Evolutionary conservation across 2,888 invertebrate species (phyloP), one percentile per base, ranked within the genome.

Genomic region (Tipula lateralis): DNA sequence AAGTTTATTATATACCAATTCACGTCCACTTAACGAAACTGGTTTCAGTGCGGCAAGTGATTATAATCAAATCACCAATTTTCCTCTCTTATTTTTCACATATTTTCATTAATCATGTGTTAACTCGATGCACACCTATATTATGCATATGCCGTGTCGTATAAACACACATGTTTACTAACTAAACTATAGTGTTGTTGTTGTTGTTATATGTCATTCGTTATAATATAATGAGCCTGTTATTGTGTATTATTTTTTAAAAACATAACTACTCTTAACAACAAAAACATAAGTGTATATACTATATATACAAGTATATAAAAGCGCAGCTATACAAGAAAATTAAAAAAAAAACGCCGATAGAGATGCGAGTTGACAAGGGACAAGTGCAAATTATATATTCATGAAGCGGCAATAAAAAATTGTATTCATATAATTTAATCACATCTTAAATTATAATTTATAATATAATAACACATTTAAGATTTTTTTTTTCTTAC

Each of bases 391-490:
- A 82, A 82, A 82, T 82, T 82, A 82, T 82, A 82, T 82, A 82
- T 82, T 82, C 82, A 82, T 82, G 82, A 82, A 82, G 32, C 32
- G 30, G 29, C 24, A 24, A 24, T 66, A 66, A 24, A 82, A 30
- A 82, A 82, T 30, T 82, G 16, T 82, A 16, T 82, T 30, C 32
- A 13, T 82, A 82, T 82, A 82, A 82, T 82, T 82, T 82, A 82
- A 82, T 30, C 82, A 82, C 82, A n/a, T 82, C 82, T 32, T 32
- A 30, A 82, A 82, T 82, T 82, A 82, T 82, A 82, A 82, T 29
- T 82, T 82, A 82, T 82, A 82, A 82, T 82, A 82, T 30, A 82
- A 30, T 82, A 29, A 82, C 82, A 82, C 82, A 82, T 82, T 82
- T 29, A 66, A 66, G 66, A 66, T 66, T 66, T 66, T 66, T 66